Base-by-base conservation (phyloP, 1,140 invertebrate genomes). In the Neodiprion pinetum region DNA sequence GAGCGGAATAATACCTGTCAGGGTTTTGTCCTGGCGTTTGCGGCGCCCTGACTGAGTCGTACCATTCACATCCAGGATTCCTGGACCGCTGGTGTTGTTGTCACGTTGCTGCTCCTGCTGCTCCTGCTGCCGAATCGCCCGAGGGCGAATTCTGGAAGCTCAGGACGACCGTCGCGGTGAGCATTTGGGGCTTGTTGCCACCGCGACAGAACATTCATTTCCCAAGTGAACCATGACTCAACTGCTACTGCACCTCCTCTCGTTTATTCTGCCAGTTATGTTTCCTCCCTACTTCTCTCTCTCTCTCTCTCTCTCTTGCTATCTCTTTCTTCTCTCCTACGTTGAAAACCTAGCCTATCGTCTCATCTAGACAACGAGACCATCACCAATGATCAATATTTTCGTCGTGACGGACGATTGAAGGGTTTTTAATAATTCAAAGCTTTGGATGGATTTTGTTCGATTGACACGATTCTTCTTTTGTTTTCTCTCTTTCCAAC, bases 171-270 rank as follows among this genome's bases (percentile, higher is more conserved):
- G 53, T 61, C 53, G 53, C 53, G 53, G 53, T 61, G 53, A 23
- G 67, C 40, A 69, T 69, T 69, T 69, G 67, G 65, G 61, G 79
- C 81, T 81, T 85, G 84, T 88, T 83, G 78, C 78, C 77, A 82
- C 81, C 84, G 78, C 83, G 84, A 87, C 87, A 86, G 85, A 87
- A 85, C 86, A 87, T 86, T 88, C 83, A 87, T 88, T 87, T 88
- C 86, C 86, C 86, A 85, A 85, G 86, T 88, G 87, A 86, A 87
- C 86, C 84, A 87, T 87, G 86, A 83, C 82, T 87, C 85, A 88
- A 82, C 48, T 66, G 17, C 23, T 74, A 47, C 61, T 40, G 49
- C 74, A 14, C 53, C 12, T 11, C 12, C 40, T 65, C 68, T 61
- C 65, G 5, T 70, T 21, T 69, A 14, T 8, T 12, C 68, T 67